Conservation (phyloP, 2,888 invertebrate species). For the Hydroisotoma schaefferi region DNA sequence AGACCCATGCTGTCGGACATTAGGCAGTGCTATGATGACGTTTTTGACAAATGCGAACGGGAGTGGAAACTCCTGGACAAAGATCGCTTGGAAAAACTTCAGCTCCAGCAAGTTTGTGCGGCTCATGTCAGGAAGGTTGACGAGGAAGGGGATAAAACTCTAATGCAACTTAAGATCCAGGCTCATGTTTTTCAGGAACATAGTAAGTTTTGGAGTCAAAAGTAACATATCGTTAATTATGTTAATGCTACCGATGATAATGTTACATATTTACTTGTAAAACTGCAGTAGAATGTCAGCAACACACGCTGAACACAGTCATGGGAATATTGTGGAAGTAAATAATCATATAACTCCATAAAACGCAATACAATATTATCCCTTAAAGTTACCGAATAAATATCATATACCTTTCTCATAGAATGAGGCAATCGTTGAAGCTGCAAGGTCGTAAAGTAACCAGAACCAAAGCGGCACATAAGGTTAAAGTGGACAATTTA, state of each 20-base stretch:
- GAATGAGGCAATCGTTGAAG: conserved; percentile 25
- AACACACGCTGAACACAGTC: conserved; percentile 23
- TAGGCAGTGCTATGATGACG: conserved; percentile 28
- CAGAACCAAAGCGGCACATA: conserved; percentile 18
- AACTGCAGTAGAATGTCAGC: conserved; percentile 15
- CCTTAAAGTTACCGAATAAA: background rate
- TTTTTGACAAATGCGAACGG: conserved; percentile 27
- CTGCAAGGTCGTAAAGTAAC: conserved; percentile 14
- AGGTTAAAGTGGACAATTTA: conserved; percentile 23
- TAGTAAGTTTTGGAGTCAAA: no score
- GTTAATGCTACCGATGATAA: no score
- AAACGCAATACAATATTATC: background rate
- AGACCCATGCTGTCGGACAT: conserved; percentile 24
- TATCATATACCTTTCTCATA: background rate
- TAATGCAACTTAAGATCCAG: conserved; percentile 21
- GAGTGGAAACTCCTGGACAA: conserved; percentile 25
- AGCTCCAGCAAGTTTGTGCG: conserved; percentile 11
- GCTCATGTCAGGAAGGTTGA: conserved; percentile 22
- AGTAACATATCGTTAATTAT: no score
- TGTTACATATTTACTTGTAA: no score
- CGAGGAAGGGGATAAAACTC: conserved; percentile 15
- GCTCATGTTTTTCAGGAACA: conserved; percentile 27
- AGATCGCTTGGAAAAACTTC: conserved; percentile 26
- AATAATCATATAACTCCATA: no score
- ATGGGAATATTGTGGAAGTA: conserved; percentile 25